These are phyloP conservation scores for Calliphora vomitoria DNA, from an alignment of 2,888 invertebrate species.

Conservation along the genomic window DNA sequence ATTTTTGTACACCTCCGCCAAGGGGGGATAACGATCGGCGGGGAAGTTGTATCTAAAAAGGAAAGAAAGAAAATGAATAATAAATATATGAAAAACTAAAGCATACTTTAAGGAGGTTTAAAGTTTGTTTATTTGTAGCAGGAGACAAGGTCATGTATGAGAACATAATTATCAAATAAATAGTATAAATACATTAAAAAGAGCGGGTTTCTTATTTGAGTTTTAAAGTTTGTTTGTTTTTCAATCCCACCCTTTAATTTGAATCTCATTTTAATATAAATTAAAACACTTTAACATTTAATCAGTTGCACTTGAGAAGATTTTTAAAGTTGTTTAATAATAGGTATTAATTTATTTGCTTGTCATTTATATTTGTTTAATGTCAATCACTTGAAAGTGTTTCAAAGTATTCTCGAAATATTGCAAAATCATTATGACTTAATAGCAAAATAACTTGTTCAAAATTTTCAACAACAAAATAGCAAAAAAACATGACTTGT, in stretches of 20 bases:
- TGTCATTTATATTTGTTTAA: background rate
- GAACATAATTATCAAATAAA: no score
- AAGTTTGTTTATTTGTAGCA: background rate
- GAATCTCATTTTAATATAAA: background rate
- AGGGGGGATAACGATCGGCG: constrained; percentile 78
- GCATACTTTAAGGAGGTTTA: background rate
- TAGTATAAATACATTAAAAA: no score
- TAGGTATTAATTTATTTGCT: background rate
- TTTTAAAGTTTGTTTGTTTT: no score
- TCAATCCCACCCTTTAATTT: background rate
- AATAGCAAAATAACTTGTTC: background rate
- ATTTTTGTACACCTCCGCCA: constrained; percentile 78
- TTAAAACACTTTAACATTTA: background rate
- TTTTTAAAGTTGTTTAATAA: background rate
- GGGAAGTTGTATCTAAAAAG: constrained; percentile 77
- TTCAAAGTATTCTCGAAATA: no score
- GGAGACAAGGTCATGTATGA: no score
- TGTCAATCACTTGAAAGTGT: background rate
- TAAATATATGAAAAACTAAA: background rate
- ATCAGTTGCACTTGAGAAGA: background rate
- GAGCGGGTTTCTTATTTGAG: no score
- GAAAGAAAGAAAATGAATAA: background rate
- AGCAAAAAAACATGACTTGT: constrained; percentile 6
- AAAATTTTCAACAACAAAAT: background rate
- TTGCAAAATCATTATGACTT: background rate